phyloP scores from a whole-genome alignment of 2,113 vertebrate genomes.

The Globicephala melas region DNA sequence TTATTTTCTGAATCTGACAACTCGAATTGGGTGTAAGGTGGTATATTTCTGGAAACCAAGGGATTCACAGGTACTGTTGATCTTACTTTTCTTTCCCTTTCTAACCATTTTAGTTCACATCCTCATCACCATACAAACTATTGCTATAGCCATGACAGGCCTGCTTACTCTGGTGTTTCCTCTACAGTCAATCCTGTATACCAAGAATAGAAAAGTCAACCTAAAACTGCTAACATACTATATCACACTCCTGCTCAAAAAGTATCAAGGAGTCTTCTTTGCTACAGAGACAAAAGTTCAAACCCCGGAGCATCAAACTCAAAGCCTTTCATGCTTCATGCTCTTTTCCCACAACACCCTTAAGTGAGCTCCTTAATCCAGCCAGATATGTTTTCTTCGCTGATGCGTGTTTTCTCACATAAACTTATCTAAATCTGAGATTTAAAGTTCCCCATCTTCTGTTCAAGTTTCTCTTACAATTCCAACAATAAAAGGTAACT shows the following conservation, averaged over 20 bases:
- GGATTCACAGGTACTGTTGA: neutral
- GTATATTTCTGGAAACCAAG: neutral
- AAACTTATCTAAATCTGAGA: neutral
- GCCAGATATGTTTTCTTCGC: neutral
- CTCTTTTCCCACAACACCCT: neutral
- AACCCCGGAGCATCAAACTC: neutral
- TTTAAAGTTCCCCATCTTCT: neutral
- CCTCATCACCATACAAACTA: neutral
- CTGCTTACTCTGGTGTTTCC: neutral
- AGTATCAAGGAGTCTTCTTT: neutral
- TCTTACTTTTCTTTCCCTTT: neutral
- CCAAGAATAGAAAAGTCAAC: neutral
- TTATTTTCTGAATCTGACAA: neutral
- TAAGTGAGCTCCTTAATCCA: conserved; percentile 8
- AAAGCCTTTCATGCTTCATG: conserved; percentile 30
- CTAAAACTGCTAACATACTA: neutral
- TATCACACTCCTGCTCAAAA: neutral
- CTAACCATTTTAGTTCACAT: neutral
- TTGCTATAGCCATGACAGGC: neutral
- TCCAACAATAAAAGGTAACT: neutral
- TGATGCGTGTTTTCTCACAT: neutral
- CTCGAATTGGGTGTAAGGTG: neutral
- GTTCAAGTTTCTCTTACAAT: neutral
- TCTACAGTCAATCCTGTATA: neutral
- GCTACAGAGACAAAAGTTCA: neutral